Base-by-base conservation (phyloP, 2,888 invertebrate genomes). In the Muscina levida region DNA sequence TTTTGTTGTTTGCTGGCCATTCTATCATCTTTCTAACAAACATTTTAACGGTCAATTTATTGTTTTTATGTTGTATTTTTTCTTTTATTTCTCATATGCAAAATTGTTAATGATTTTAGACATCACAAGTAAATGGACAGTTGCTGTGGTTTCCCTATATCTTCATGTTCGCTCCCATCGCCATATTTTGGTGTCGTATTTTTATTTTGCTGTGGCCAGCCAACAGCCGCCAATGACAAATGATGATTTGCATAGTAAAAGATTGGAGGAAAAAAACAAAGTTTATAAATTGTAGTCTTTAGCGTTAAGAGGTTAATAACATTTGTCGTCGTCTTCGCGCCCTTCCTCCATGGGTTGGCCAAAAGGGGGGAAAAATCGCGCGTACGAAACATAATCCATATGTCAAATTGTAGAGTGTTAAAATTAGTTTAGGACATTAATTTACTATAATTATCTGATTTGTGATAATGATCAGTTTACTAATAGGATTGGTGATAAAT, bases 31-130 rank as follows among this genome's bases (percentile, higher is more conserved):
- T 56, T 17, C 53, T 37, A 68, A 68, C 68, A 68, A 42, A 53
- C 22, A 10, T 42, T 62, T 62, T 62, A 62, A 62, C 62, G 62
- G 62, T 62, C 22, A 17, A 22, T 62, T 62, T 62, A 62, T 22
- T 37, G 39, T 22, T 62, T 15, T 42, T 56, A 53, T 65, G 53
- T 42, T n/a, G n/a, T n/a, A n/a, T n/a, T n/a, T n/a, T n/a, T n/a
- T n/a, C n/a, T n/a, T n/a, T n/a, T n/a, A n/a, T n/a, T n/a, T n/a
- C n/a, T n/a, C n/a, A n/a, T n/a, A n/a, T n/a, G n/a, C n/a, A n/a
- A 56, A 76, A 76, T 65, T 51, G 57, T 17, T 67, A 75, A 75
- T 68, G 59, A 72, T 62, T 68, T 59, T 68, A 62, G 39, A 17
- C 24, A n/a, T n/a, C n/a, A 4, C 31, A 26, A 31, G 56, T 31